phyloP scores from a whole-genome alignment of 1,140 invertebrate species.

The Bombus balteatus region DNA sequence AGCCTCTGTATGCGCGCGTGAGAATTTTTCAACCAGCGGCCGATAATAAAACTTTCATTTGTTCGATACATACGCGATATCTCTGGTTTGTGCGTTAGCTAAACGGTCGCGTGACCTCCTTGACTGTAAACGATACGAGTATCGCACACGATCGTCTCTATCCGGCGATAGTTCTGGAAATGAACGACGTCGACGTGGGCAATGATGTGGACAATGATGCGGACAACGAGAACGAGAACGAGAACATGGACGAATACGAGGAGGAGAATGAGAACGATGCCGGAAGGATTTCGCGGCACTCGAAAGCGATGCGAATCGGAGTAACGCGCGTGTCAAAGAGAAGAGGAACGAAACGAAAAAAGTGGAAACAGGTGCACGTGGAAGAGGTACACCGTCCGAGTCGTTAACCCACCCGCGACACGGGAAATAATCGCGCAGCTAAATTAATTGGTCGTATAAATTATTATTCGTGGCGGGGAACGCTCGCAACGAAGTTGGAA shows the following conservation, averaged over 20 bases:
- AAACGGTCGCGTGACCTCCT: neutral
- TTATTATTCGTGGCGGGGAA: neutral
- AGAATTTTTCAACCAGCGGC: constrained; percentile 9
- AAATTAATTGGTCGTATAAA: constrained; percentile 27
- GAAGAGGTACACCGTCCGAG: neutral
- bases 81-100: neutral
- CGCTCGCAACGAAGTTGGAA: neutral
- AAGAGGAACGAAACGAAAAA: neutral
- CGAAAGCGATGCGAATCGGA: neutral
- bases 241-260: no score
- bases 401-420: neutral
- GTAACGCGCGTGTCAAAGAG: neutral
- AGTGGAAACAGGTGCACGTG: constrained; percentile 23
- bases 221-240: neutral
- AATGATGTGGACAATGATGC: neutral
- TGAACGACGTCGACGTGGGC: neutral
- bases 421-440: neutral
- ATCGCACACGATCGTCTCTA: neutral
- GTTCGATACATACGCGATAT: constrained; percentile 1
- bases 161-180: neutral
- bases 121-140: neutral
- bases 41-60: constrained; percentile 38
- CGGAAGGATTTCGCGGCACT: neutral
- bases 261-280: neutral
- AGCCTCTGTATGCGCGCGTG: neutral